Conservation (phyloP, 2,888 invertebrate species). For the Cerceris rybyensis region DNA sequence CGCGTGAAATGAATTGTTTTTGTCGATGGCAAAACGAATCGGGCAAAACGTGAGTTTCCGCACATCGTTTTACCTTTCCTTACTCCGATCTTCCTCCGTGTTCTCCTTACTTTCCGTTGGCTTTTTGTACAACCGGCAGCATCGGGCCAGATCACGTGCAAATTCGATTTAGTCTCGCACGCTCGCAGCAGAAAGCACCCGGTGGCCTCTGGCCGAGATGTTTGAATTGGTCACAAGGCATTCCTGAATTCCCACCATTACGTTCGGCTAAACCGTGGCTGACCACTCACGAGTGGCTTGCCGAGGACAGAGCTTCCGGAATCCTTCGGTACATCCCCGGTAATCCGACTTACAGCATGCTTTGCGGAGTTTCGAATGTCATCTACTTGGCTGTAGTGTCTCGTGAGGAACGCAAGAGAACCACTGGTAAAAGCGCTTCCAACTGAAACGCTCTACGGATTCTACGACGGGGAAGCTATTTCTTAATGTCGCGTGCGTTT, state of each 20-base stretch:
- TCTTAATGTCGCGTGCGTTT: too few species aligned
- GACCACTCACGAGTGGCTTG: constrained; percentile 51
- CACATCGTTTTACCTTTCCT: constrained; percentile 13
- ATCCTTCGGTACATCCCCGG: constrained; percentile 50
- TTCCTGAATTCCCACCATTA: constrained; percentile 50
- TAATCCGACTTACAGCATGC: constrained; percentile 53
- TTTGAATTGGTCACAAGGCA: constrained; percentile 51
- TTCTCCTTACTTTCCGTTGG: constrained; percentile 13
- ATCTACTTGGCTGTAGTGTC: neutral
- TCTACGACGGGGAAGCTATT: too few species aligned
- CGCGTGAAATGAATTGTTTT: constrained; percentile 19
- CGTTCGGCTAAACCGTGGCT: constrained; percentile 50
- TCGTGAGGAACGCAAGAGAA: neutral
- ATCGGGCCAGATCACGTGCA: constrained; percentile 43
- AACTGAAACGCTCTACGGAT: too few species aligned
- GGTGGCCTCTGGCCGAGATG: constrained; percentile 20
- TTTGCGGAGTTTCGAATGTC: constrained; percentile 20
- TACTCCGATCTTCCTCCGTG: neutral
- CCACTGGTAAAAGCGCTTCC: neutral
- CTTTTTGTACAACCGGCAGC: constrained; percentile 18
- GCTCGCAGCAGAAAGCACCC: constrained; percentile 5
- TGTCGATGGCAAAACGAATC: constrained; percentile 4
- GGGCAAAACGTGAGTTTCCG: constrained; percentile 26
- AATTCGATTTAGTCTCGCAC: constrained; percentile 50
- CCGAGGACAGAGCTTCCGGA: constrained; percentile 36